These are phyloP conservation scores for Cavia porcellus DNA, from an alignment of 2,113 vertebrate genomes.

Conservation along the genomic window DNA sequence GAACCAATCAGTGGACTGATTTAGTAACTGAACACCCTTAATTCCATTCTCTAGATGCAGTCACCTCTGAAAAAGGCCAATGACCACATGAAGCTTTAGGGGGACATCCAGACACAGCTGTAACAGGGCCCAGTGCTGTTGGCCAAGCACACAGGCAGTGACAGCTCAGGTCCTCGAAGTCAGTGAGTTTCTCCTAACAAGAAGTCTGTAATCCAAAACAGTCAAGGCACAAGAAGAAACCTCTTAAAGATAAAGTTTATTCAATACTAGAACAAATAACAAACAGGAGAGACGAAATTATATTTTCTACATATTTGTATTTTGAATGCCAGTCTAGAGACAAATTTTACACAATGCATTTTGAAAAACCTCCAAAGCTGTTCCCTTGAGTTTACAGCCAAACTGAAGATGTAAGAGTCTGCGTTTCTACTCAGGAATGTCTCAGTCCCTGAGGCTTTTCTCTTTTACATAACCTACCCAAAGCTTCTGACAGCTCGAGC, in stretches of 20 bases:
- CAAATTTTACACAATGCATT: neutral
- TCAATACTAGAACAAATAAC: neutral
- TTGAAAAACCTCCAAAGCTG: slow-evolving; percentile 38
- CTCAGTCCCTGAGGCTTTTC: neutral
- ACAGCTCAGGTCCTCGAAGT: neutral
- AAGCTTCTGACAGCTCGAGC: neutral
- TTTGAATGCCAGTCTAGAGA: neutral
- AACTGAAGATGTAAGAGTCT: neutral
- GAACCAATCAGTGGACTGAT: neutral
- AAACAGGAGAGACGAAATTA: neutral
- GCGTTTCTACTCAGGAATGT: neutral
- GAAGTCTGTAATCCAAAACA: neutral
- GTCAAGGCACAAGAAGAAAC: neutral
- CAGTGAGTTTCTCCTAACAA: slow-evolving; percentile 12
- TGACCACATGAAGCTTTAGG: neutral
- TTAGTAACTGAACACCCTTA: neutral
- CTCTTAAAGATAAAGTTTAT: slow-evolving; percentile 25
- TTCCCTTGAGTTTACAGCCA: neutral
- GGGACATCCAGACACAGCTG: neutral
- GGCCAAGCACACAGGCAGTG: neutral
- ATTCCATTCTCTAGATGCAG: neutral
- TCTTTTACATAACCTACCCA: neutral
- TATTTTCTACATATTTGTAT: neutral
- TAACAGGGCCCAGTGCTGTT: neutral
- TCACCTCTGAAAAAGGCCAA: neutral